Conservation (phyloP, 2,797 vertebrate species). For the Sternotherus odoratus region DNA sequence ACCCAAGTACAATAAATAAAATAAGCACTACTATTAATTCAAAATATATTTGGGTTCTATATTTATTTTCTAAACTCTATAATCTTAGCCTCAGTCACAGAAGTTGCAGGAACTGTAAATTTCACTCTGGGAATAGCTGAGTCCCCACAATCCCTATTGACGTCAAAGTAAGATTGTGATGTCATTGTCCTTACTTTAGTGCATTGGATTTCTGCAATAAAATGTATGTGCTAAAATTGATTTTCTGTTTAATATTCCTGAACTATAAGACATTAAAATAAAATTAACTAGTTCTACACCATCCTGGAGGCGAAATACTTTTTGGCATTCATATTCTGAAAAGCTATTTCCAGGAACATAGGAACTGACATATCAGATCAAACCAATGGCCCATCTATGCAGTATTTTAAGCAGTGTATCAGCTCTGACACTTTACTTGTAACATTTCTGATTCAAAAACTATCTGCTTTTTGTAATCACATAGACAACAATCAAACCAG, state of each 20-base stretch:
- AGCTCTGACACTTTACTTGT: constrained; percentile 53
- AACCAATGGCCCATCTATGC: constrained; percentile 52
- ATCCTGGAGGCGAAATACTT: constrained; percentile 1
- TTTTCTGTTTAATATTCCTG: not conserved
- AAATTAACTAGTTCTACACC: constrained; percentile 52
- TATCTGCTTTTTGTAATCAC: constrained; percentile 61
- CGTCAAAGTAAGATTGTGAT: not conserved
- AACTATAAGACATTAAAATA: constrained; percentile 14
- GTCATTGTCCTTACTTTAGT: not conserved
- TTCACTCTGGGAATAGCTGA: not conserved
- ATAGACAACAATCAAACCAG: constrained; percentile 50
- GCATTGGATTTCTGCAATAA: not conserved
- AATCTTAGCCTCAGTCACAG: not conserved
- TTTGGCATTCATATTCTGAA: constrained; percentile 19
- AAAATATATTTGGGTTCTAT: not conserved
- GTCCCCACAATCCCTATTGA: not conserved
- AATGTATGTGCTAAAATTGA: constrained; percentile 5
- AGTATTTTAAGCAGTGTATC: constrained; percentile 52
- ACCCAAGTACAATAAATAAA: constrained; percentile 13
- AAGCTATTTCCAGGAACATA: constrained; percentile 37
- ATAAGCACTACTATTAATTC: not conserved
- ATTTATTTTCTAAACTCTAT: constrained; percentile 26
- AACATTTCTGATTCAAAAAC: constrained; percentile 53
- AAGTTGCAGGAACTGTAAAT: not conserved
- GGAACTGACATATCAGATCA: constrained; percentile 32